phyloP scores from a whole-genome alignment of 2,113 vertebrate species.

The Bubo bubo region DNA sequence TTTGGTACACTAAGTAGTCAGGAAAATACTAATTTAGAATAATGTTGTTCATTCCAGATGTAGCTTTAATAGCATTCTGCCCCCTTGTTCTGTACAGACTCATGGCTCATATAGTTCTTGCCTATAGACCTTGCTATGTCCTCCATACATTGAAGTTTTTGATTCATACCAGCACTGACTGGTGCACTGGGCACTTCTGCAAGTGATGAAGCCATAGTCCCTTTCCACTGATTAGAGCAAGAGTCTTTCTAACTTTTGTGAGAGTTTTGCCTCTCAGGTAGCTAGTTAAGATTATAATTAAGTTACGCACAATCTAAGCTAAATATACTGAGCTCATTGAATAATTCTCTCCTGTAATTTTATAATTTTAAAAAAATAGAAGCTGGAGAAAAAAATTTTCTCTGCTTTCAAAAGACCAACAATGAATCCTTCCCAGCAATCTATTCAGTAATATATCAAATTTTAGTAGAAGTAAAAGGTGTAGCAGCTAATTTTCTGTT shows the following conservation, averaged over 20 bases:
- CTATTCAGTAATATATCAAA: not conserved
- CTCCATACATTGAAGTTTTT: not conserved
- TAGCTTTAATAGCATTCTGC: not conserved
- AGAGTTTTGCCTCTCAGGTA: not conserved
- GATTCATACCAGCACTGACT: not conserved
- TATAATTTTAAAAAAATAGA: not conserved
- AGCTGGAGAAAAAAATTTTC: not conserved
- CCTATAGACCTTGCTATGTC: not conserved
- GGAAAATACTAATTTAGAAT: not conserved
- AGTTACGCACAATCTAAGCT: not conserved
- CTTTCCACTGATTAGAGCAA: not conserved
- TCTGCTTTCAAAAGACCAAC: not conserved
- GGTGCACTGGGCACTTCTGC: not conserved
- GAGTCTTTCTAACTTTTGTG: not conserved
- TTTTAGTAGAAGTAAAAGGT: not conserved
- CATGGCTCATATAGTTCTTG: not conserved
- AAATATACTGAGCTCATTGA: not conserved
- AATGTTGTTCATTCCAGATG: not conserved
- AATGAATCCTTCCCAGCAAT: not conserved
- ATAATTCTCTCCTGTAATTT: not conserved
- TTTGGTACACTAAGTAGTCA: not conserved
- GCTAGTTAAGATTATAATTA: not conserved
- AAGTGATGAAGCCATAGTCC: not conserved
- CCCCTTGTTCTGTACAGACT: not conserved
- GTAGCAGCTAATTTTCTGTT: conserved; percentile 32